A percentile compares a stretch with the other conserved stretches of the same genome.
Evolutionary conservation across 2,797 vertebrate species (phyloP).

Genomic region (Cossypha heuglini): DNA sequence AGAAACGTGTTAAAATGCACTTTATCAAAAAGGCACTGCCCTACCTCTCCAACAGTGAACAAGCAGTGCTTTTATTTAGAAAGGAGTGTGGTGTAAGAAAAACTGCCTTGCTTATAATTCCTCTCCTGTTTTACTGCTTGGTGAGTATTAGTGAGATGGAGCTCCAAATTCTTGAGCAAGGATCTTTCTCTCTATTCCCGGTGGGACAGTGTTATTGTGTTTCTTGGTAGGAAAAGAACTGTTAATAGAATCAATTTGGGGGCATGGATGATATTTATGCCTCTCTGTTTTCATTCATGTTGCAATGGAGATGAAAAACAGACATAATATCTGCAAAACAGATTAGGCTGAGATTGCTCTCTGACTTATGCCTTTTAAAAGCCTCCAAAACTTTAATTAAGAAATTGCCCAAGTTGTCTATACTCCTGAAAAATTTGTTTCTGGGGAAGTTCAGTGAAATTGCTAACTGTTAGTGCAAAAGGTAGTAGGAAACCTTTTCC

Average conservation of each 20-base stretch:
- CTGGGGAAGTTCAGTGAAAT: slow-evolving; percentile 5
- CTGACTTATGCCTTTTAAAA: slow-evolving; percentile 34
- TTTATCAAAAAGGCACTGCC: not conserved
- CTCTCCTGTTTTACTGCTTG: not conserved
- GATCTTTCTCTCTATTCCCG: not conserved
- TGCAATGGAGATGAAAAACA: slow-evolving; percentile 37
- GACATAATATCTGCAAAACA: not conserved
- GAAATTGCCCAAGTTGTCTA: slow-evolving; percentile 30
- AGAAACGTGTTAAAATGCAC: not conserved
- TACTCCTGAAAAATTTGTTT: slow-evolving; percentile 27
- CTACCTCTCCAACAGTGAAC: not conserved
- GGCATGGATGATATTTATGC: slow-evolving; percentile 38
- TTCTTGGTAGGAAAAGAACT: slow-evolving; percentile 35
- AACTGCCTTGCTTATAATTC: not conserved
- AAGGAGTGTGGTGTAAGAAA: not conserved
- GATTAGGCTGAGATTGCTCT: slow-evolving; percentile 40
- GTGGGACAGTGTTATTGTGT: not conserved
- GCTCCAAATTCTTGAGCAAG: slow-evolving; percentile 18
- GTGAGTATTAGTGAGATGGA: not conserved
- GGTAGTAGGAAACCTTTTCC: not conserved
- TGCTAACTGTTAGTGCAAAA: not conserved
- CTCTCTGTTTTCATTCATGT: slow-evolving; percentile 39
- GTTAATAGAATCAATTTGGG: slow-evolving; percentile 33
- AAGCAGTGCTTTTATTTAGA: not conserved
- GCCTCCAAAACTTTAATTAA: slow-evolving; percentile 61